Evolutionary conservation across 2,888 invertebrate species (phyloP).

Genomic region (Noctuana brunneofusca): DNA sequence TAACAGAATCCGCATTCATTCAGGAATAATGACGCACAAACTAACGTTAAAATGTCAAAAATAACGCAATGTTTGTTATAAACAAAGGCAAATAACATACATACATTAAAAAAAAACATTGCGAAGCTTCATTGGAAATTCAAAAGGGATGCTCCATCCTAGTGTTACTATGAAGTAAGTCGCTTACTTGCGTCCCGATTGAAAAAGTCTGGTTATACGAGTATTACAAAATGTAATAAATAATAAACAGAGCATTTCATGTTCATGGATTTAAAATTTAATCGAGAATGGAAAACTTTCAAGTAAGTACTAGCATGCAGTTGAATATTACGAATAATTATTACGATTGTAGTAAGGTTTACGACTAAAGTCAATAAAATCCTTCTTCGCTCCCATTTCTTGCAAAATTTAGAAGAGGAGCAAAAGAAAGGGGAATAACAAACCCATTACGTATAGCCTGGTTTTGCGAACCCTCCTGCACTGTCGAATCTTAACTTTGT

Average conservation of each 20-base stretch:
- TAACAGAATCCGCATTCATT: not conserved
- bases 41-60: too few relatives aligned
- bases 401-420: constrained; percentile 18
- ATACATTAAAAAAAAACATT: too few relatives aligned
- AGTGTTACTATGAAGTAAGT: too few relatives aligned
- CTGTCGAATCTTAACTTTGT: constrained; percentile 13
- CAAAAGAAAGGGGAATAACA: constrained; percentile 37
- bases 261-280: not conserved
- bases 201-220: too few relatives aligned
- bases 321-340: not conserved
- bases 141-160: too few relatives aligned
- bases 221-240: too few relatives aligned
- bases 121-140: too few relatives aligned
- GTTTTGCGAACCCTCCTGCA: constrained; percentile 25
- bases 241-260: too few relatives aligned
- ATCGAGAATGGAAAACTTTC: not conserved
- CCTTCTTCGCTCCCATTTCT: constrained; percentile 21
- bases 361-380: constrained; percentile 14
- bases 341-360: not conserved
- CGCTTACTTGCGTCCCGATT: too few relatives aligned
- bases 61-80: too few relatives aligned
- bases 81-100: too few relatives aligned
- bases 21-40: not conserved
- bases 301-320: not conserved
- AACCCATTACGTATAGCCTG: constrained; percentile 37